Conservation (phyloP, 2,797 vertebrate genomes). For the Etheostoma nigrum region DNA sequence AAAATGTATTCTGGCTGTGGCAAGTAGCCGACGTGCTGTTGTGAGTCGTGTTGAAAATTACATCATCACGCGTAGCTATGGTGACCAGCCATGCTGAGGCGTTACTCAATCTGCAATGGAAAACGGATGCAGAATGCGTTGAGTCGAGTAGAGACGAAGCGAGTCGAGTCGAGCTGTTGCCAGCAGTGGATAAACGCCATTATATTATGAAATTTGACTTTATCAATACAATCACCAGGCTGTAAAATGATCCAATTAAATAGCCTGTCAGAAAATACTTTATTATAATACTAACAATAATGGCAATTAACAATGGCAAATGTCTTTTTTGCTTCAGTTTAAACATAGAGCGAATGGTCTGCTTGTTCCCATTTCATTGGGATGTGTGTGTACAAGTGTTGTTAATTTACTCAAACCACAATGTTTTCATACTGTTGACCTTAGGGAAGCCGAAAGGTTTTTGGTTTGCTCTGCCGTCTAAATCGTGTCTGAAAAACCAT, state of each 20-base stretch:
- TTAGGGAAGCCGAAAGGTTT: not conserved
- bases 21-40: no score
- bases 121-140: no score
- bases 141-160: no score
- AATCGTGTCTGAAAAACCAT: not conserved
- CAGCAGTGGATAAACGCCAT: no score
- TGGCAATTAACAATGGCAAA: not conserved
- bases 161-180: no score
- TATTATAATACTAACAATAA: not conserved
- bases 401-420: no score
- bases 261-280: not conserved
- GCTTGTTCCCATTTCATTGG: not conserved
- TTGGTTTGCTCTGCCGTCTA: not conserved
- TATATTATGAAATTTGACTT: not conserved
- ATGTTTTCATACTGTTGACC: not conserved
- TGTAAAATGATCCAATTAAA: not conserved
- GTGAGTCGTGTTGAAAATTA: no score
- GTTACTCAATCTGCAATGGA: no score
- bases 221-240: not conserved
- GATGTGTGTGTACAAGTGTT: no score
- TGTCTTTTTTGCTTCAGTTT: not conserved
- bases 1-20: no score
- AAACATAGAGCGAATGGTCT: not conserved
- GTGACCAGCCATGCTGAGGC: no score
- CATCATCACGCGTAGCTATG: no score